Percentiles rank a stretch among this genome's conserved stretches.
Evolutionary conservation across 2,888 invertebrate genomes (phyloP).

Genomic region (Liodrosophila aerea): DNA sequence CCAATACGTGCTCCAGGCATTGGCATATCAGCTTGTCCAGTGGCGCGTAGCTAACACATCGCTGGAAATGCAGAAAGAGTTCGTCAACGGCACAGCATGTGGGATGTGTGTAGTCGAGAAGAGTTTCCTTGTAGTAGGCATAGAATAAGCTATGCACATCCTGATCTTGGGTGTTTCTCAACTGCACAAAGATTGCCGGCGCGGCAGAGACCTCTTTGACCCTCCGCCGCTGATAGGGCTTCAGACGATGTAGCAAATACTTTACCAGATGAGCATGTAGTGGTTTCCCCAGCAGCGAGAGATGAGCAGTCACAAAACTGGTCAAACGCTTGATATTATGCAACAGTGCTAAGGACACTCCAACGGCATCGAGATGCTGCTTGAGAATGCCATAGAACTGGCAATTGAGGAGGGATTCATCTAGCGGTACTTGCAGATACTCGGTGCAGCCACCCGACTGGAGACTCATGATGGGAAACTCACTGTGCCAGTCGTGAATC

Average conservation of each 20-base stretch:
- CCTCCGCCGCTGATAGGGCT: not conserved
- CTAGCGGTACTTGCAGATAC: conserved; percentile 14
- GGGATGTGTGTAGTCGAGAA: conserved; percentile 5
- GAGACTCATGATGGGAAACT: conserved; percentile 16
- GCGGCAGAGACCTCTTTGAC: not conserved
- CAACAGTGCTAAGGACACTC: too few relatives aligned
- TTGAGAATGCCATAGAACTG: conserved; percentile 26
- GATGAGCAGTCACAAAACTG: too few relatives aligned
- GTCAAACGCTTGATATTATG: too few relatives aligned
- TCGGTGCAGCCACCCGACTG: not conserved
- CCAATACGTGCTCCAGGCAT: conserved; percentile 9
- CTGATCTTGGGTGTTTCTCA: conserved; percentile 1
- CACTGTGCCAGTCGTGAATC: conserved; percentile 28
- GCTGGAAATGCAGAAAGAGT: conserved; percentile 18
- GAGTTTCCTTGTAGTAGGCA: conserved; percentile 32
- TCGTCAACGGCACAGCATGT: conserved; percentile 17
- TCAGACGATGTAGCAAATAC: too few relatives aligned
- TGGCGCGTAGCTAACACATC: conserved; percentile 20
- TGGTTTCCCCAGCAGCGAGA: too few relatives aligned
- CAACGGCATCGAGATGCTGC: conserved; percentile 32
- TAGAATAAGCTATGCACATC: conserved; percentile 28
- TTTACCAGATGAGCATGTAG: too few relatives aligned
- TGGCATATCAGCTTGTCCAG: conserved; percentile 27
- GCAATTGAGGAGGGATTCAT: too few relatives aligned
- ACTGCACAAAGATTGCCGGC: conserved; percentile 33